phyloP scores from a whole-genome alignment of 2,113 vertebrate genomes.

The Marmota monax region DNA sequence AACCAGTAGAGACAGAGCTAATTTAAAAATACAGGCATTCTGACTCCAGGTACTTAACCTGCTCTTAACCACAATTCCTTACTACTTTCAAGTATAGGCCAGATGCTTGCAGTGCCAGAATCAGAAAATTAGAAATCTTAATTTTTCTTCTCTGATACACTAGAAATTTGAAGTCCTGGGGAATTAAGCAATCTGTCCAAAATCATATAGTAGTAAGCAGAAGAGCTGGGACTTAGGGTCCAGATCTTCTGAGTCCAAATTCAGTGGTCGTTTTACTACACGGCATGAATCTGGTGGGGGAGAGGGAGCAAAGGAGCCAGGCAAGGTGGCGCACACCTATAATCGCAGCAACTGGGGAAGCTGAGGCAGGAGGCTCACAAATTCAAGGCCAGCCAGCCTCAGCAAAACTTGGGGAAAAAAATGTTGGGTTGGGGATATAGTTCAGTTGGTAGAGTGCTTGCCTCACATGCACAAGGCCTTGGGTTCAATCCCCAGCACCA shows the following conservation, averaged over 20 bases:
- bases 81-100: not conserved
- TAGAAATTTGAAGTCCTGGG: not conserved
- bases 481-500: too few relatives aligned
- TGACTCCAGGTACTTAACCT: not conserved
- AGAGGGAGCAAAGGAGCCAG: not conserved
- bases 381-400: too few relatives aligned
- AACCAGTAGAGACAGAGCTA: not conserved
- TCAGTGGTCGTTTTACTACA: conserved; percentile 31
- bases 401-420: too few relatives aligned
- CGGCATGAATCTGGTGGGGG: not conserved
- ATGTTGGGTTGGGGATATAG: too few relatives aligned
- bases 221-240: conserved; percentile 30
- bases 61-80: not conserved
- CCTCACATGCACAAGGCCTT: too few relatives aligned
- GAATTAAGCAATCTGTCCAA: conserved; percentile 20
- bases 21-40: not conserved
- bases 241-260: conserved; percentile 11
- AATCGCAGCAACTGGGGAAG: too few relatives aligned
- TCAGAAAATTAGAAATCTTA: conserved; percentile 11
- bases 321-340: too few relatives aligned
- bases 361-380: too few relatives aligned
- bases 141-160: not conserved
- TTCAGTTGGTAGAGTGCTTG: too few relatives aligned
- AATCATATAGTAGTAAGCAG: not conserved
- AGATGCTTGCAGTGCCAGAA: not conserved